Conservation (phyloP, 1,140 invertebrate genomes). For the Drosophila auraria region DNA sequence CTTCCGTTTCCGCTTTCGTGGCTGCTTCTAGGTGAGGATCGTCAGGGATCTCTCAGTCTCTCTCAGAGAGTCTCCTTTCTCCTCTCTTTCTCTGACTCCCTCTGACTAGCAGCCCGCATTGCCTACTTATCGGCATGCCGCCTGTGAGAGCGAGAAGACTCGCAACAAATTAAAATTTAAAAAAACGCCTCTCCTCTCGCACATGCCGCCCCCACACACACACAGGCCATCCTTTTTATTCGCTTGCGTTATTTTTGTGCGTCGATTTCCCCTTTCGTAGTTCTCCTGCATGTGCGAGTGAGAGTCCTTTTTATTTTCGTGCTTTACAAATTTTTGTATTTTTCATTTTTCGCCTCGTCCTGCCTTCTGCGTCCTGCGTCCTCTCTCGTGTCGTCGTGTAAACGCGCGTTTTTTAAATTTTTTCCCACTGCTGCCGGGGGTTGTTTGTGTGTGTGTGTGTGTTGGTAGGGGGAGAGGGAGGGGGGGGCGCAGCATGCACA, state of each 20-base stretch:
- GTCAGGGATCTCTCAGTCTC: background rate
- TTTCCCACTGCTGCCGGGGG: conserved; percentile 58
- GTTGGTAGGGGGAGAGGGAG: conserved; percentile 22
- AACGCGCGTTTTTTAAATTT: conserved; percentile 50
- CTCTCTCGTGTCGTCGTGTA: conserved; percentile 41
- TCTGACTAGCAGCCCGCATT: background rate
- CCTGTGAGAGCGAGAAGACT: background rate
- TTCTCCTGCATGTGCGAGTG: conserved; percentile 29
- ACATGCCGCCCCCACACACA: conserved; percentile 3
- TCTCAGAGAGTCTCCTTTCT: background rate
- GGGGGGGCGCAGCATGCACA: conserved; percentile 61
- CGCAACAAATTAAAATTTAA: conserved; percentile 65
- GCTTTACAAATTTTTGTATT: conserved; percentile 56
- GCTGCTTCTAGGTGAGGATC: background rate
- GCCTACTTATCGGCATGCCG: conserved; percentile 43
- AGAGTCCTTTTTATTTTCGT: conserved; percentile 49
- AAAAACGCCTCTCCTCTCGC: conserved; percentile 27
- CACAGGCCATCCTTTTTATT: conserved; percentile 65
- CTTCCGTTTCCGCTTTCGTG: conserved; percentile 3
- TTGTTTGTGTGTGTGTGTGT: conserved; percentile 66
- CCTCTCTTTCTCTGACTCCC: background rate
- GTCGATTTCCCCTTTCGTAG: conserved; percentile 74
- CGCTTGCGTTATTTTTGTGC: conserved; percentile 79
- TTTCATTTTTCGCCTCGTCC: conserved; percentile 54
- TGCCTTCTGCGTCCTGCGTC: conserved; percentile 30